Evolutionary conservation across 2,888 invertebrate genomes (phyloP).

Genomic region (Xanthorhoe designata): DNA sequence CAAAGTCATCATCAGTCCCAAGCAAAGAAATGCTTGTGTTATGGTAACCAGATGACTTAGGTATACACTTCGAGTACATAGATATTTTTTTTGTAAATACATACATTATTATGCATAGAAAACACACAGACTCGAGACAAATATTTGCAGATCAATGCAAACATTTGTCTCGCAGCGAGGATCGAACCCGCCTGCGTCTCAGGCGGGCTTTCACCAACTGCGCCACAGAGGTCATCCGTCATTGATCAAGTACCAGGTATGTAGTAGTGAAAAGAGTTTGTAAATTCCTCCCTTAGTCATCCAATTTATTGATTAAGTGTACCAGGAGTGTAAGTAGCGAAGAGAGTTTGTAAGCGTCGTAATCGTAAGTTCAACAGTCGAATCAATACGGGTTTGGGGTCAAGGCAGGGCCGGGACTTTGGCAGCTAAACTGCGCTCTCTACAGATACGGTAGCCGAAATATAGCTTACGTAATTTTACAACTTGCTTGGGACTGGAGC

Average conservation of each 20-base stretch:
- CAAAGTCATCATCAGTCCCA: too few species aligned
- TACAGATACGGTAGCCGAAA: background rate
- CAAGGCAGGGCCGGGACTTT: conserved; percentile 35
- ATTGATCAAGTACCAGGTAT: background rate
- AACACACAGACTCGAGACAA: too few species aligned
- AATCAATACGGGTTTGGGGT: conserved; percentile 32
- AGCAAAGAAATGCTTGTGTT: too few species aligned
- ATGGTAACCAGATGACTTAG: too few species aligned
- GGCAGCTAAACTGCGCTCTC: background rate
- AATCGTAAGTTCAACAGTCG: conserved; percentile 19
- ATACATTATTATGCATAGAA: too few species aligned
- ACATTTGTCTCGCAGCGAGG: too few species aligned
- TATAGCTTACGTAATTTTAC: background rate
- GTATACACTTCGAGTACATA: too few species aligned
- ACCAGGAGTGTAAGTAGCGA: background rate
- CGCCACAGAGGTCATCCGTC: too few species aligned
- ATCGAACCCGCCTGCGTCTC: too few species aligned
- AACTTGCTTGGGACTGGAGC: background rate
- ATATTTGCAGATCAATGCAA: too few species aligned
- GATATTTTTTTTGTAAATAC: too few species aligned
- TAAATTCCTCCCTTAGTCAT: background rate
- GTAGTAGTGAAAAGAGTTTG: background rate
- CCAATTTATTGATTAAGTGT: background rate
- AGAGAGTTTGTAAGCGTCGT: conserved; percentile 1
- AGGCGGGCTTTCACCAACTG: too few species aligned